Percentiles rank a stretch among this genome's conserved stretches.
phyloP scores from a whole-genome alignment of 2,888 invertebrate genomes.

The Sinohyriopsis cumingii region DNA sequence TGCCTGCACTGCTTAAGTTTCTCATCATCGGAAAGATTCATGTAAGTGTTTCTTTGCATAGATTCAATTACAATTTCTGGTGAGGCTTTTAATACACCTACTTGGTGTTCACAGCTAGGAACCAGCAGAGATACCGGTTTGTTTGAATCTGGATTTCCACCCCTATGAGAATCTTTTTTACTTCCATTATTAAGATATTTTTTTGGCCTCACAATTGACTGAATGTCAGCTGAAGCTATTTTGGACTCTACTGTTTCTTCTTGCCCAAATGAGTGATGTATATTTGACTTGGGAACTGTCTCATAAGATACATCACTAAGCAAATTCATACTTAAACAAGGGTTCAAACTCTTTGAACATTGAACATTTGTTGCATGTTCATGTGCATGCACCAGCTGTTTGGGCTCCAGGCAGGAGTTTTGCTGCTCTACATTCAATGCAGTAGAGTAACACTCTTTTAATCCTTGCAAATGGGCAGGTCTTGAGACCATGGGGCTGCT shows the following conservation, averaged over 20 bases:
- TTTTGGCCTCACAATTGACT: constrained; percentile 51
- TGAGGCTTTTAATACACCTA: constrained; percentile 16
- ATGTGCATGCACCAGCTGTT: too few species aligned
- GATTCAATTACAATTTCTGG: constrained; percentile 47
- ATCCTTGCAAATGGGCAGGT: constrained; percentile 48
- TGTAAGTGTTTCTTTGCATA: constrained; percentile 44
- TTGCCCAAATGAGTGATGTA: constrained; percentile 19
- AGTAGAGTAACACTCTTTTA: constrained; percentile 48
- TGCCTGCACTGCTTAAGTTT: constrained; percentile 29
- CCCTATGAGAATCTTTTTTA: constrained; percentile 15
- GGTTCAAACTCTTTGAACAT: constrained; percentile 56
- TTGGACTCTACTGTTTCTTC: constrained; percentile 48
- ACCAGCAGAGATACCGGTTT: too few species aligned
- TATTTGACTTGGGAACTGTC: constrained; percentile 17
- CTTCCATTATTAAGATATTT: constrained; percentile 25
- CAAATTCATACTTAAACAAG: constrained; percentile 53
- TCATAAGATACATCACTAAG: constrained; percentile 42
- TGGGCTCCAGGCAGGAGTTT: too few species aligned
- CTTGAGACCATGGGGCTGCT: constrained; percentile 43
- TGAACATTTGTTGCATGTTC: constrained; percentile 9
- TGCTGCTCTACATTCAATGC: too few species aligned
- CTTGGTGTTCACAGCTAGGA: constrained; percentile 8
- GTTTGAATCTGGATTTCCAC: too few species aligned
- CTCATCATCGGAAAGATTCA: constrained; percentile 40
- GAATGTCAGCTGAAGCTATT: constrained; percentile 49